Evolutionary conservation across 2,113 vertebrate species (phyloP), one percentile per base, ranked within the genome.

Genomic region (Oncorhynchus tshawytscha): DNA sequence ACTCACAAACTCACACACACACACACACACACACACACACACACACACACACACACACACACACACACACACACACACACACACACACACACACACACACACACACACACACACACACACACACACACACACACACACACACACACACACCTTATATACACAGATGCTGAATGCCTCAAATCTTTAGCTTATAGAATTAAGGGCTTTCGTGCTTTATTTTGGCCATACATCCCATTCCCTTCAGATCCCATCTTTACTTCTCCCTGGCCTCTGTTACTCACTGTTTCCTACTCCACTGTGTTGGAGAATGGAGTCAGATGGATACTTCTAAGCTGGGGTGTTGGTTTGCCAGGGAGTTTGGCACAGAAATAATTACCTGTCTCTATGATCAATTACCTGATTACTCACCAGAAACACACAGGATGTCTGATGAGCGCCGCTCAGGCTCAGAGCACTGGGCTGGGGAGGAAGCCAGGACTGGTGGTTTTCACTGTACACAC

Each of bases 301-400:
- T 85, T 86, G 81, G 75, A 84, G 81, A 87, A 4, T 54, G 12
- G 51, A 54, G 16, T 54, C 16, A 91, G 86, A 89, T 83, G 66
- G 81, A 87, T 90, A 76, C 77, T 88, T 91, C 91, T 87, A 45
- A 71, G 80, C 87, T 34, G 74, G 85, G 85, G 82, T 88, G 90
- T 89, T 88, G 86, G 88, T 88, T 90, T 89, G 88, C 90, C 83
- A 86, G 84, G 75, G 84, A 89, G 88, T 82, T 86, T 91, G 90
- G 89, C 89, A 90, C 84, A 87, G 86, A 84, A 93, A 90, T 93
- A 92, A 93, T 93, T 93, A 92, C 91, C 93, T 93, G 93, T 91
- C 90, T 92, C 88, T 86, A 88, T 93, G 92, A 93, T 93, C 92
- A 94, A 93, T 93, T 91, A 93, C 91, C 88, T 92, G 93, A 94